Evolutionary conservation across 2,888 invertebrate genomes (phyloP).

Genomic region (Silvanus unidentatus): DNA sequence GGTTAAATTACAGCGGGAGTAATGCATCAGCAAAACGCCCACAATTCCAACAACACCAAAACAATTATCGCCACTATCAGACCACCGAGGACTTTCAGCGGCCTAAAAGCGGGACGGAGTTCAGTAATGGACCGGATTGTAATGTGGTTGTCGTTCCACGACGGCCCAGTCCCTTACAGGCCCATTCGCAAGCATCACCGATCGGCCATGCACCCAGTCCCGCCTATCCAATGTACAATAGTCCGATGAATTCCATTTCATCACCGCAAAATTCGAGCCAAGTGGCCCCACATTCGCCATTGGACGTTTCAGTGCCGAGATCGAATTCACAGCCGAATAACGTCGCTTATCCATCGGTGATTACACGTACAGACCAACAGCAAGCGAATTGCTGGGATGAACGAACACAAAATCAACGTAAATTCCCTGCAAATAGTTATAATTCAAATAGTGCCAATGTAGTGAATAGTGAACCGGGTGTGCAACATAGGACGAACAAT

Average conservation of each 20-base stretch:
- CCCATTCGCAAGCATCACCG: slow-evolving; percentile 67
- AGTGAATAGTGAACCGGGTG: slow-evolving; percentile 39
- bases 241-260: slow-evolving; percentile 71
- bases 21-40: slow-evolving; percentile 50
- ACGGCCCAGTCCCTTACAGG: slow-evolving; percentile 62
- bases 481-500: slow-evolving; percentile 23
- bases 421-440: slow-evolving; percentile 39
- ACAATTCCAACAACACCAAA: slow-evolving; percentile 47
- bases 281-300: slow-evolving; percentile 61
- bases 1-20: slow-evolving; percentile 56
- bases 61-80: slow-evolving; percentile 52
- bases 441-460: slow-evolving; percentile 43
- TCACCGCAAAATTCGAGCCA: slow-evolving; percentile 61
- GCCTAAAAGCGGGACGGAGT: slow-evolving; percentile 49
- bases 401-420: slow-evolving; percentile 39
- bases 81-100: slow-evolving; percentile 53
- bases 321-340: slow-evolving; percentile 55
- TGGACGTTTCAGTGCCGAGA: slow-evolving; percentile 63
- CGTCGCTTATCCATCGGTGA: slow-evolving; percentile 78
- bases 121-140: slow-evolving; percentile 52
- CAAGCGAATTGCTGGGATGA: slow-evolving; percentile 27
- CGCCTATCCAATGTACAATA: slow-evolving; percentile 79
- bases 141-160: slow-evolving; percentile 61
- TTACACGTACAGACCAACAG: slow-evolving; percentile 49
- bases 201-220: slow-evolving; percentile 69